phyloP scores from a whole-genome alignment of 2,113 vertebrate species.

The Bos taurus region ARS-UCD2.0 NC_037350.1:17397501-17398000 shows the following conservation, averaged over 20 bases:
- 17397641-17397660: constrained; percentile 70
- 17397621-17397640: constrained; percentile 77
- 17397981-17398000: accelerated
- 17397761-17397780: constrained; percentile 64
- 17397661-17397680: constrained; percentile 62
- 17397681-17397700: neutral
- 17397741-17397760: constrained; percentile 65
- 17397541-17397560: constrained; percentile 81
- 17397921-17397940: neutral
- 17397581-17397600: constrained; percentile 84
- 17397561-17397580: constrained; percentile 82
- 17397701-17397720: constrained; percentile 69
- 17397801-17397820: constrained; percentile 59
- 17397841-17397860: neutral
- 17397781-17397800: constrained; percentile 59
- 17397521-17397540: constrained; percentile 81
- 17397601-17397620: constrained; percentile 84
- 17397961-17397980: neutral
- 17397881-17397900: neutral
- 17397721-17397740: constrained; percentile 67
- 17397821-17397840: constrained; percentile 46
- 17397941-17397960: accelerated
- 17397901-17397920: neutral
- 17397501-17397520: constrained; percentile 88
- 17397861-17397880: neutral